Conservation (phyloP, 2,888 invertebrate genomes). For the Epinotia demarniana region DNA sequence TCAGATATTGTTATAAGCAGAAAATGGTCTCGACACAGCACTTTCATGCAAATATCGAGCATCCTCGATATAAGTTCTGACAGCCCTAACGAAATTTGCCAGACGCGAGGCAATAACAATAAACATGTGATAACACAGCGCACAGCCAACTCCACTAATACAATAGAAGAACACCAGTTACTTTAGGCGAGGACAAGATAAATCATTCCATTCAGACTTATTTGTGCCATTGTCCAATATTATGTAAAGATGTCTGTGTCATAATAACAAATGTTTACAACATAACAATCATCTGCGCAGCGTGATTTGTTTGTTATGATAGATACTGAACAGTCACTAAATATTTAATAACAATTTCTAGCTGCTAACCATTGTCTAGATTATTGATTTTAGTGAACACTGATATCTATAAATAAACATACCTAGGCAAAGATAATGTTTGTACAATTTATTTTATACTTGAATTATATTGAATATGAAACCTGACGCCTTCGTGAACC, state of each 20-base stretch:
- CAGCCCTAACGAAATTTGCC: constrained; percentile 58
- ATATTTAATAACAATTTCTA: constrained; percentile 4
- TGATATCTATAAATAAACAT: neutral
- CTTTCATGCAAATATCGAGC: constrained; percentile 36
- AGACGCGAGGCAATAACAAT: constrained; percentile 53
- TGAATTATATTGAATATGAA: too few relatives aligned
- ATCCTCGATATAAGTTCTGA: constrained; percentile 50
- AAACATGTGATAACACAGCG: constrained; percentile 50
- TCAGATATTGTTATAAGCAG: neutral
- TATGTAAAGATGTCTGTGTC: constrained; percentile 55
- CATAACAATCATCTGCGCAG: constrained; percentile 37
- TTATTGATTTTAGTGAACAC: neutral
- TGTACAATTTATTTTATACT: too few relatives aligned
- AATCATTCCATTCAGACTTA: constrained; percentile 60
- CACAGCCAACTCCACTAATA: constrained; percentile 54
- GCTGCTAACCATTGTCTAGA: constrained; percentile 3
- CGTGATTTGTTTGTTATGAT: constrained; percentile 25
- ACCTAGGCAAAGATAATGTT: neutral
- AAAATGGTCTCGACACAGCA: neutral
- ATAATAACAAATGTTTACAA: constrained; percentile 54
- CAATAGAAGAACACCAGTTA: constrained; percentile 53
- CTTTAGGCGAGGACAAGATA: constrained; percentile 55
- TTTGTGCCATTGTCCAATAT: constrained; percentile 55
- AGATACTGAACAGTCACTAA: neutral
- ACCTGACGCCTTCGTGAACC: too few relatives aligned